phyloP scores from a whole-genome alignment of 2,113 vertebrate species.

The Trogon melanurus region DNA sequence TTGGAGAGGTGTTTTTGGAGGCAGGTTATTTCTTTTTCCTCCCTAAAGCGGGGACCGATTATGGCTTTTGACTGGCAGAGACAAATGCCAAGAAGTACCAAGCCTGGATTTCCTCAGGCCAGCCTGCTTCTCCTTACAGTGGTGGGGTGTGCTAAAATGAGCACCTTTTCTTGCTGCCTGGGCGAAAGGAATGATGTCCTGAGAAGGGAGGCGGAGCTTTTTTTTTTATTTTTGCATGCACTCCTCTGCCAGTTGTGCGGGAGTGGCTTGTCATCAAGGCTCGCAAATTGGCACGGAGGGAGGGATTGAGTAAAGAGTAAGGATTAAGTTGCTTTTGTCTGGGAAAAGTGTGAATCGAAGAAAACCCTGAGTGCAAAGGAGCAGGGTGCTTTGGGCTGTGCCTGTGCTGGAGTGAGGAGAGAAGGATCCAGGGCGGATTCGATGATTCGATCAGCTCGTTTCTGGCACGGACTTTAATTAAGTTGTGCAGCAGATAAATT shows the following conservation, averaged over 20 bases:
- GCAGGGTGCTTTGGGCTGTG: background rate
- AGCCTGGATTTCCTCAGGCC: background rate
- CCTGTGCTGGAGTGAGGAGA: background rate
- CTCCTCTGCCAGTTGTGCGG: background rate
- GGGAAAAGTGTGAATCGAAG: background rate
- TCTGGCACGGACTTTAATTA: conserved; percentile 29
- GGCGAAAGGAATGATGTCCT: background rate
- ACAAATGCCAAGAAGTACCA: conserved; percentile 31
- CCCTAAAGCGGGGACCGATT: conserved; percentile 11
- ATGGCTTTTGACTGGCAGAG: conserved; percentile 52
- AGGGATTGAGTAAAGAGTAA: background rate
- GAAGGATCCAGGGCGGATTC: background rate
- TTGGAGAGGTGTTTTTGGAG: conserved; percentile 46
- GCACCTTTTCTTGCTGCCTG: background rate
- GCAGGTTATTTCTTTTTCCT: conserved; percentile 60
- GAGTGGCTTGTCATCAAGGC: background rate
- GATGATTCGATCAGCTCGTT: background rate
- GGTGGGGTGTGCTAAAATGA: background rate
- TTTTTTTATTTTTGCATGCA: background rate
- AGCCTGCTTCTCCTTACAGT: background rate
- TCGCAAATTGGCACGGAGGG: background rate
- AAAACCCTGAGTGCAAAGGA: background rate
- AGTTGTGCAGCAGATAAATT: conserved; percentile 53
- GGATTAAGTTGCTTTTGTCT: background rate
- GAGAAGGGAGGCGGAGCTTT: fast-evolving